A percentile compares a stretch with the other conserved stretches of the same genome.
Evolutionary conservation across 1,140 invertebrate genomes (phyloP).

Genomic region (Bactericera cockerelli): DNA sequence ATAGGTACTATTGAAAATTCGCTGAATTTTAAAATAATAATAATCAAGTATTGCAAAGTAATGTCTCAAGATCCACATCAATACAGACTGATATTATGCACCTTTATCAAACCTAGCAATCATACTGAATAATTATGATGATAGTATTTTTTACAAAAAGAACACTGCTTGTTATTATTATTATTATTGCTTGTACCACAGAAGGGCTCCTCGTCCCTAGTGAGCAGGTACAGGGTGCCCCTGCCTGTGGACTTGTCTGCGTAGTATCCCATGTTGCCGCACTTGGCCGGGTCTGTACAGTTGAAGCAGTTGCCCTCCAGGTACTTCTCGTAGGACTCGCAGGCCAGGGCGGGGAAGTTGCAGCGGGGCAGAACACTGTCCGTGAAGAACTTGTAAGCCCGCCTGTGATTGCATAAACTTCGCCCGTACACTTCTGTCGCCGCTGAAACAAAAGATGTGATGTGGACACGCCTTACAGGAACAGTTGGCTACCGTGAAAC

Average conservation of each 20-base stretch:
- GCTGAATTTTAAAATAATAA: too few relatives aligned
- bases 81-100: too few relatives aligned
- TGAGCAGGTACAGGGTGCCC: conserved; percentile 69
- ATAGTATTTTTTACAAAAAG: too few relatives aligned
- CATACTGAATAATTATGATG: too few relatives aligned
- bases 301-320: conserved; percentile 56
- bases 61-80: too few relatives aligned
- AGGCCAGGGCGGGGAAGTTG: conserved; percentile 75
- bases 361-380: conserved; percentile 81
- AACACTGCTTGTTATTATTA: too few relatives aligned
- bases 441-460: conserved; percentile 29
- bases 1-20: too few relatives aligned
- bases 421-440: conserved; percentile 67
- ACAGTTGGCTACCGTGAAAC: background rate
- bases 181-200: too few relatives aligned
- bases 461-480: too few relatives aligned
- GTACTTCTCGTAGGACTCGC: conserved; percentile 70
- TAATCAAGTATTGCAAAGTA: too few relatives aligned
- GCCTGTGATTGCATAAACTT: conserved; percentile 76
- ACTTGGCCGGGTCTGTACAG: conserved; percentile 42
- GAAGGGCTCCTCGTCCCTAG: conserved; percentile 80
- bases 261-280: conserved; percentile 89
- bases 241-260: conserved; percentile 62
- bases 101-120: too few relatives aligned
- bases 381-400: conserved; percentile 85